phyloP scores from a whole-genome alignment of 2,113 vertebrate genomes.

The Notothenia coriiceps region DNA sequence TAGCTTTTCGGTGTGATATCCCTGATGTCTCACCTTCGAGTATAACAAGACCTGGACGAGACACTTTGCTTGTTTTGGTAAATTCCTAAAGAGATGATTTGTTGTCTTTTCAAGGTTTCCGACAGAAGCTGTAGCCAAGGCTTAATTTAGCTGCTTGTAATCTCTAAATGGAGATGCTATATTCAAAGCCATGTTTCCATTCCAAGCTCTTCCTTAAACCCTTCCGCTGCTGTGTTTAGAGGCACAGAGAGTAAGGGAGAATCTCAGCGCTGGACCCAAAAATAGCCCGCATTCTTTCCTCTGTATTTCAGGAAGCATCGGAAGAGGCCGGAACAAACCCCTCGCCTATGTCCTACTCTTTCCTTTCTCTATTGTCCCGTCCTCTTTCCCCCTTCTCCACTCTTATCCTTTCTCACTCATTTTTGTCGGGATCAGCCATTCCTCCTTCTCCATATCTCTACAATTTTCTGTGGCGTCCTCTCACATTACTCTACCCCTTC shows the following conservation, averaged over 20 bases:
- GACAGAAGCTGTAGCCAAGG: conserved; percentile 17
- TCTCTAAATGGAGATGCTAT: conserved; percentile 44
- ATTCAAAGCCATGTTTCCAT: conserved; percentile 61
- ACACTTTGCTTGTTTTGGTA: conserved; percentile 28
- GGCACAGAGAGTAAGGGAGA: conserved; percentile 62
- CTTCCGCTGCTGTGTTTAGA: conserved; percentile 75
- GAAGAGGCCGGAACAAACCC: conserved; percentile 71
- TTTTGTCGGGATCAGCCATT: conserved; percentile 1
- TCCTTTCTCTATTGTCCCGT: conserved; percentile 10
- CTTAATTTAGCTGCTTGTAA: conserved; percentile 65
- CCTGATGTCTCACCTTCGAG: neutral
- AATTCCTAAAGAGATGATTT: conserved; percentile 45
- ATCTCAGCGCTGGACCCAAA: conserved; percentile 77
- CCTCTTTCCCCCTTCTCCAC: conserved; percentile 7
- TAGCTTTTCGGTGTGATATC: neutral
- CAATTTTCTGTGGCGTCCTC: neutral
- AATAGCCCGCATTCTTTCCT: conserved; percentile 84
- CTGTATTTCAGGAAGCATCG: conserved; percentile 80
- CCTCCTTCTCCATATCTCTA: neutral
- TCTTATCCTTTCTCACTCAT: conserved; percentile 1
- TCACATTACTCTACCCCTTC: neutral
- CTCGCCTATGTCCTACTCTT: conserved; percentile 48
- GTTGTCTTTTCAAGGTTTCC: conserved; percentile 33
- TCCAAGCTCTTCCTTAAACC: conserved; percentile 75
- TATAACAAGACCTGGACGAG: neutral